Base-by-base conservation (phyloP, 92 coral and sea anemone genomes). In the Montipora capitata region DNA sequence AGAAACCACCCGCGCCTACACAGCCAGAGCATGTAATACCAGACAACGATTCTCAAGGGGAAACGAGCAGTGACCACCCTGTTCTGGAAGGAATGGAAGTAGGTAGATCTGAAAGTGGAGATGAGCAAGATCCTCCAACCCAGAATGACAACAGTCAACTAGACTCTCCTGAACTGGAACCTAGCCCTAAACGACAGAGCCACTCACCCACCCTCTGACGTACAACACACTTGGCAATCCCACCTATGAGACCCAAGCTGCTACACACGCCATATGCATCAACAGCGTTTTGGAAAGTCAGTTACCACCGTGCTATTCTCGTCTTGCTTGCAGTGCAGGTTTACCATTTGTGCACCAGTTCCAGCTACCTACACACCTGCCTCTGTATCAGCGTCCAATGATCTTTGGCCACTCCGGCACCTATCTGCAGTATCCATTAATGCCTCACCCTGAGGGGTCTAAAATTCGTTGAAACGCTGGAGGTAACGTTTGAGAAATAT, bases 161-260 rank as follows among this genome's bases (percentile, higher is more conserved):
- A 4, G 27, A 11, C 15, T 0, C 73, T 27, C 44, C 83, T 4
- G 64, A 64, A 44, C 73, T 27, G 43, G 74, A 64, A 27, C 58
- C 63, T 20, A 63, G 63, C 20, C 58, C 83, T 13, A 15, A 44
- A 27, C 74, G 83, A 64, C 62, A 79, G 73, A 65, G 27, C 64
- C 83, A 49, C 27, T 64, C 65, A 65, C 74, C 84, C 4, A 27
- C 64, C 35, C 27, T 44, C 48, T 79, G 84, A 79, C 48, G 45
- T 66, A 79, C 15, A 45, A 79, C 74, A 35, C 44, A 12, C 65
- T 79, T 65, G 74, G 63, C 61, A 79, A 79, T 66, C 84, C 84
- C 73, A 45, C 62, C 3, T 79, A 65, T 66, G 63, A 45, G 74
- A 66, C 74, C 5, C 63, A 49, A 79, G 84, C 48, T 79, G 11